phyloP scores from a whole-genome alignment of 2,113 vertebrate species.

The Danionella cerebrum region DNA sequence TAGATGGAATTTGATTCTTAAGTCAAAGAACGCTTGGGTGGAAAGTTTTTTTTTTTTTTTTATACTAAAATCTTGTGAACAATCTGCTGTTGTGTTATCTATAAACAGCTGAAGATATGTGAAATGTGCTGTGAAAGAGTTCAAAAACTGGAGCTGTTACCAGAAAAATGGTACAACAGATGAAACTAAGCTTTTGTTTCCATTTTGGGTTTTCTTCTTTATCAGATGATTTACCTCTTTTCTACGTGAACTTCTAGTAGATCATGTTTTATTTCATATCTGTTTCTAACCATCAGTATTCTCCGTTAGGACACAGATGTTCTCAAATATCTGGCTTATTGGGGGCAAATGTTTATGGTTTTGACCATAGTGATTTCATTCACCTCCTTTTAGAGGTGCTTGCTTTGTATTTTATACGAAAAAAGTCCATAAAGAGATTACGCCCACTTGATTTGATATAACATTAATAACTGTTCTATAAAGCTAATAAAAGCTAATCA shows the following conservation, averaged over 20 bases:
- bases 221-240: slow-evolving; percentile 26
- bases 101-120: slow-evolving; percentile 5
- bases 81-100: slow-evolving; percentile 22
- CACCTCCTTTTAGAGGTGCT: not conserved
- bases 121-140: slow-evolving; percentile 21
- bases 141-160: not conserved
- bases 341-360: not conserved
- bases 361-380: not conserved
- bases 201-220: not conserved
- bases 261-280: not conserved
- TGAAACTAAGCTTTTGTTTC: not conserved
- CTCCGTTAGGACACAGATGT: not conserved
- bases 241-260: slow-evolving; percentile 14
- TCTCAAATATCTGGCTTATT: not conserved
- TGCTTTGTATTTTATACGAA: not conserved
- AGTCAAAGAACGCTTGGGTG: not conserved
- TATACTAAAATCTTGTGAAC: slow-evolving; percentile 12
- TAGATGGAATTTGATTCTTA: not conserved
- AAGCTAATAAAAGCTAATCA: not conserved
- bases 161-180: slow-evolving; percentile 17
- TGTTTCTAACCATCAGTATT: not conserved
- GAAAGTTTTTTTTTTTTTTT: not conserved
- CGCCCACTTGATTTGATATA: not conserved
- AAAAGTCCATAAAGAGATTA: not conserved
- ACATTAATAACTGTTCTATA: not conserved